Evolutionary conservation across 2,113 vertebrate genomes (phyloP), one percentile per base, ranked within the genome.

Genomic region (Fulica atra): DNA sequence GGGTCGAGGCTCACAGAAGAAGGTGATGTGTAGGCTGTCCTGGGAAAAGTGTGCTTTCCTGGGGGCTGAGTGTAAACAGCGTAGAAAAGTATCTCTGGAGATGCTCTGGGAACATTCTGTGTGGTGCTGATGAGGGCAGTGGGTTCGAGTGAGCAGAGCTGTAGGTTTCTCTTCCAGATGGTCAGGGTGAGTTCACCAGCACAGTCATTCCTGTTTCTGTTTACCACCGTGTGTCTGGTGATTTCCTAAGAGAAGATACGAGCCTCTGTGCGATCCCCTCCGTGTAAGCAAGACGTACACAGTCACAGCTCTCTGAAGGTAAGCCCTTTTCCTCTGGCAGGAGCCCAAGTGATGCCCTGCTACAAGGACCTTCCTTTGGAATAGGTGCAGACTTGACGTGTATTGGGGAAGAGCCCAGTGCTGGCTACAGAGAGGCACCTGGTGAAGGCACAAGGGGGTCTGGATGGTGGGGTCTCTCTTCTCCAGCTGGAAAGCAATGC

Each of bases 141-240:
- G 61, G 60, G 38, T 81, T 46, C 68, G 48, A 86, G 68, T 71
- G 80, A 95, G 71, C 69, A 76, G 73, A 57, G 80, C 65, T 68
- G 61, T 26, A 60, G 80, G 95, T 97, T 96, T 96, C 95, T 97
- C 91, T 96, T 95, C 91, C 95, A 96, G 86, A 84, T 95, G 88
- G 88, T 44, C 40, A 74, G 85, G 53, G 88, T 69, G 36, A 89
- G 92, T 87, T 94, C 81, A 84, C 56, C 44, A 51, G 76, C 83
- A 35, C 81, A 92, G 93, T 96, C 83, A 94, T 97, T 96, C 89
- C 95, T 92, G 91, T 93, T 97, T 96, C 92, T 96, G 82, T 83
- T 95, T 92, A 92, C 80, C 90, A 94, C 72, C 44, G 17, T 68
- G 57, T 19, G 61, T 86, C 90, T 90, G 96, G 96, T 96, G 86